Percentiles rank a stretch among this genome's conserved stretches.
Conservation (phyloP, 2,888 invertebrate genomes). For the Aromia moschata region DNA sequence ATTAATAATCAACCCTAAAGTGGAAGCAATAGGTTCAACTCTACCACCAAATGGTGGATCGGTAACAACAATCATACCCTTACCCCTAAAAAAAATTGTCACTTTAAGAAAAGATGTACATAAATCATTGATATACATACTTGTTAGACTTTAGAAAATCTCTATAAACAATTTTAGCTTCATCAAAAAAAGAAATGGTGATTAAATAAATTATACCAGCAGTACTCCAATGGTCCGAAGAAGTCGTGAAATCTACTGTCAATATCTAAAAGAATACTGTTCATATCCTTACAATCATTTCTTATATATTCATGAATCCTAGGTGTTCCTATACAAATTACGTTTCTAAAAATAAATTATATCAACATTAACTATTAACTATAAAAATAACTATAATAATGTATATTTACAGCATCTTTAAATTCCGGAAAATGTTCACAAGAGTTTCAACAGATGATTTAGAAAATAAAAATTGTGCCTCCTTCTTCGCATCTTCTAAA, state of each 20-base stretch:
- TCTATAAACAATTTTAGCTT: constrained; percentile 68
- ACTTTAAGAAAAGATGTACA: background rate
- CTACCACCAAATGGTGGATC: constrained; percentile 95
- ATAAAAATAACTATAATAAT: background rate
- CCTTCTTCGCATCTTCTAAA: constrained; percentile 77
- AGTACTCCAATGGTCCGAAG: constrained; percentile 71
- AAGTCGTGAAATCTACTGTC: constrained; percentile 79
- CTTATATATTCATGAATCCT: constrained; percentile 78
- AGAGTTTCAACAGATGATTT: constrained; percentile 73
- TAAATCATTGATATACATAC: constrained; percentile 57
- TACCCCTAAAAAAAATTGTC: constrained; percentile 54
- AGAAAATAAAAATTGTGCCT: constrained; percentile 90
- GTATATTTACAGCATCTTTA: constrained; percentile 64
- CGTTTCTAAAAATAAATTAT: constrained; percentile 66
- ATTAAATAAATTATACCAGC: constrained; percentile 92
- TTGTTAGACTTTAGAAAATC: constrained; percentile 69
- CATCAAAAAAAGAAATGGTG: constrained; percentile 81
- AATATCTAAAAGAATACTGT: constrained; percentile 80
- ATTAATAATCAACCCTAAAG: constrained; percentile 70
- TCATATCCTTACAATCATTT: constrained; percentile 58
- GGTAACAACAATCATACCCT: constrained; percentile 71
- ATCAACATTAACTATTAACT: background rate
- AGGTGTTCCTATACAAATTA: constrained; percentile 89
- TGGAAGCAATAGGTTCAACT: constrained; percentile 81
- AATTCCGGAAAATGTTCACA: constrained; percentile 68